Conservation (phyloP, 2,888 invertebrate species). For the Cacoxenus indagator region DNA sequence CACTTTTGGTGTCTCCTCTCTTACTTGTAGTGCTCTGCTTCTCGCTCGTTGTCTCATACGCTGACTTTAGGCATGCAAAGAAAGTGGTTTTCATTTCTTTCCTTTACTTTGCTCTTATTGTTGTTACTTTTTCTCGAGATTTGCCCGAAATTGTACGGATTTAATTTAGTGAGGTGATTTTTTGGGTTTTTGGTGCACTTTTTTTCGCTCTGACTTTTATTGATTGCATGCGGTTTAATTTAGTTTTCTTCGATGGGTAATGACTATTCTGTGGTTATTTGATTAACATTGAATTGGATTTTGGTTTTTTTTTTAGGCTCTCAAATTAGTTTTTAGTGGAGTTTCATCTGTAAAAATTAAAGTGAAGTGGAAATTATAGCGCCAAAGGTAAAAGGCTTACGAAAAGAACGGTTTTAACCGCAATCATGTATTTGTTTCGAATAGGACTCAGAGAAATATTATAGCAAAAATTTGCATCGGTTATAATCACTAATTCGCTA, state of each 20-base stretch:
- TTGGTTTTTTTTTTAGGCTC: neutral
- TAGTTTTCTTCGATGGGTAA: neutral
- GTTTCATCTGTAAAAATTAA: no score
- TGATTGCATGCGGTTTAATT: conserved; percentile 39
- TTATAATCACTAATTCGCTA: no score
- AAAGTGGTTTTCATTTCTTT: conserved; percentile 68
- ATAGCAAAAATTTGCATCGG: no score
- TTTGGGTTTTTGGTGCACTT: conserved; percentile 4
- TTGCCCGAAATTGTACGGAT: neutral
- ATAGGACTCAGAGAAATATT: no score
- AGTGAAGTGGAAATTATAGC: no score
- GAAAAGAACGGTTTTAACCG: no score
- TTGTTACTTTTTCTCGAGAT: conserved; percentile 34
- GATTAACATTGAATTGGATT: neutral
- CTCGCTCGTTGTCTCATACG: neutral
- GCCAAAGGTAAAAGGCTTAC: no score
- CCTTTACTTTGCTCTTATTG: neutral
- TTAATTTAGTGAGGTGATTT: conserved; percentile 10
- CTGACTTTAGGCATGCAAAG: conserved; percentile 58
- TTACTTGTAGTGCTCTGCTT: neutral
- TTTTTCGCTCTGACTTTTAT: conserved; percentile 38
- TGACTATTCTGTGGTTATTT: neutral
- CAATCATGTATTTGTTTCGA: no score
- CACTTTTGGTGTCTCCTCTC: neutral
- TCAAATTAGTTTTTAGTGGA: no score